Evolutionary conservation across 2,113 vertebrate species (phyloP), one percentile per base, ranked within the genome.

Genomic region (Thoracochromis brauschi): DNA sequence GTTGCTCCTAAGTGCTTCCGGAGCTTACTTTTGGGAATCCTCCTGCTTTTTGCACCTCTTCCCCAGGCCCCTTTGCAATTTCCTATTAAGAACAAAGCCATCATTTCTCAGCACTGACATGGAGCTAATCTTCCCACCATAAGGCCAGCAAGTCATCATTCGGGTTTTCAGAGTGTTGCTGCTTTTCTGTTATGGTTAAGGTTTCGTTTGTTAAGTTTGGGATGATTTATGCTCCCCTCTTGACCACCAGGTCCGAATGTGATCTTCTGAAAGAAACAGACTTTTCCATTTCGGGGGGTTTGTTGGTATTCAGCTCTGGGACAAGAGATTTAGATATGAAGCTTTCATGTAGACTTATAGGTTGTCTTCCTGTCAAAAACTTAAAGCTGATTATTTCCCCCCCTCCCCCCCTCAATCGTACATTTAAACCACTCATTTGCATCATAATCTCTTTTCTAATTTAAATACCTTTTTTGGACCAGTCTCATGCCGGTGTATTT

Each of bases 61-160:
- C 55, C 85, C 85, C 17, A 19, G 87, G 89, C 86, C 82, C 58
- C 81, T 13, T 87, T 92, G 86, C 87, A 86, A 87, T 65, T 93
- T 90, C 89, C 89, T 85, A 84, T 84, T 73, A 75, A 89, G 89
- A 84, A 88, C 57, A 54, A 54, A 91, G 90, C 63, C 26, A 19
- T 88, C 58, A 82, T 90, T 90, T 94, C 40, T 82, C 83, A 82
- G 86, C 51, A 45, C 81, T 82, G 85, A 90, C 87, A 81, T 83
- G 75, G 83, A 93, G 92, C 78, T 90, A 83, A 89, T 93, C 92
- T 91, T 89, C 80, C 84, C 90, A 88, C 81, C 60, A 54, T 86
- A 89, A 93, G 90, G 87, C 79, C 88, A 92, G 89, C 89, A 80
- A 87, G 90, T 88, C 45, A 38, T 81, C 94, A 89, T 90, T 93